Evolutionary conservation across 2,113 vertebrate species (phyloP), one percentile per base, ranked within the genome.

Genomic region (Mesoclemmys tuberculata): DNA sequence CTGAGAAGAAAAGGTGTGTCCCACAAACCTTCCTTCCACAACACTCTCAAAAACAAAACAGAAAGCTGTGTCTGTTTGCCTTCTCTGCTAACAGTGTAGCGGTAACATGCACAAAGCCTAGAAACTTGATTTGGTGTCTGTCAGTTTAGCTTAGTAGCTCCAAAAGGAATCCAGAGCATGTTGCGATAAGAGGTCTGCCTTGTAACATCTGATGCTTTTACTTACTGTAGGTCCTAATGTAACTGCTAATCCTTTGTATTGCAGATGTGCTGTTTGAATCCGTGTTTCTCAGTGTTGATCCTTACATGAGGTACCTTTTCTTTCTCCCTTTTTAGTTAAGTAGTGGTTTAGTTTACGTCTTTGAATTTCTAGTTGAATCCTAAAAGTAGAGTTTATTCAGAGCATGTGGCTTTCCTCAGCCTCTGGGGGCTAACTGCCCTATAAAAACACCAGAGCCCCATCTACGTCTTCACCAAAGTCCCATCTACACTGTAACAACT

Each of bases 251-350:
- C 46, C 84, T 38, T 88, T 93, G 56, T 78, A 24, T 98, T 98
- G 68, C 95, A 99, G 99, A 99, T 91, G 96, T 99, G 58, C 97
- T 99, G 87, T 97, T 99, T 96, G 98, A 99, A 97, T 98, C 99
- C 0, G 90, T 98, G 87, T 99, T 99, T 97, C 98, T 99, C 93
- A 99, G 98, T 41, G 97, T 99, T 74, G 98, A 99, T 93, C 99
- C 99, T 38, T 99, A 99, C 94, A 99, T 99, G 99, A 99, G 99
- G 99, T 99, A 98, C 58, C 46, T 56, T 19, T 85, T 88, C 87
- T 44, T 92, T 68, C 77, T 90, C 5, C 93, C 71, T 54, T 54
- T 22, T 87, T 26, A 19, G 6, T 88, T 18, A 81, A 48, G 55
- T 79, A 27, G 5, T 94, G 3, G 14, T 24, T 93, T 41, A 91